Conservation (phyloP, 1,140 invertebrate genomes). For the Choristoneura fumiferana region DNA sequence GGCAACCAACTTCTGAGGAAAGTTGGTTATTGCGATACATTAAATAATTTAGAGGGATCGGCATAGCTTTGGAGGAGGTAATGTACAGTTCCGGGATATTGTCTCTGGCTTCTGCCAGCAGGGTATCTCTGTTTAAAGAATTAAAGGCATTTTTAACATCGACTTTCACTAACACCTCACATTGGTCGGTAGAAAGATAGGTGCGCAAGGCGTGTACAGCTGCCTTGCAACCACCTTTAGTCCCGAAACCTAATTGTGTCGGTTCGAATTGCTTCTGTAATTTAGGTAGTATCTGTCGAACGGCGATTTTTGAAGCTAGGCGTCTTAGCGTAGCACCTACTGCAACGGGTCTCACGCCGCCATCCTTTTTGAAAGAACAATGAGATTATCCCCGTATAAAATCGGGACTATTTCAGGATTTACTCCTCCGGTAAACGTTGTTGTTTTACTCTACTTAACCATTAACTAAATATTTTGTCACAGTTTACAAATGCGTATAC, state of each 20-base stretch:
- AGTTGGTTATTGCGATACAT: neutral
- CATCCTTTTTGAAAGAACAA: no score
- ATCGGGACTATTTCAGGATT: no score
- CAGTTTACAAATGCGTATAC: no score
- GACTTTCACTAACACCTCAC: neutral
- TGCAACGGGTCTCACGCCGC: no score
- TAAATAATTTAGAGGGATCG: neutral
- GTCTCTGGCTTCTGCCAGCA: neutral
- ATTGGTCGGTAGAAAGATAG: neutral
- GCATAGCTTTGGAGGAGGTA: neutral
- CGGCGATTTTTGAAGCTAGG: neutral
- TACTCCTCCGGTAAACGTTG: no score
- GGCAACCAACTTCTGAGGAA: neutral
- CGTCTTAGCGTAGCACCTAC: neutral
- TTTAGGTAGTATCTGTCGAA: neutral
- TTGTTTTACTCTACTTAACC: no score
- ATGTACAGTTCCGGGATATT: neutral
- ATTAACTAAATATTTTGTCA: no score
- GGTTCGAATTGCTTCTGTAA: neutral
- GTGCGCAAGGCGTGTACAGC: neutral
- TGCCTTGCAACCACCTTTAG: neutral
- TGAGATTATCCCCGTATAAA: no score
- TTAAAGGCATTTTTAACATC: neutral
- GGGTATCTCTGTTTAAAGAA: neutral
- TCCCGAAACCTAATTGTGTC: neutral